Conservation (phyloP, 2,888 invertebrate species). For the Cataglyphis rosenhaueri region DNA sequence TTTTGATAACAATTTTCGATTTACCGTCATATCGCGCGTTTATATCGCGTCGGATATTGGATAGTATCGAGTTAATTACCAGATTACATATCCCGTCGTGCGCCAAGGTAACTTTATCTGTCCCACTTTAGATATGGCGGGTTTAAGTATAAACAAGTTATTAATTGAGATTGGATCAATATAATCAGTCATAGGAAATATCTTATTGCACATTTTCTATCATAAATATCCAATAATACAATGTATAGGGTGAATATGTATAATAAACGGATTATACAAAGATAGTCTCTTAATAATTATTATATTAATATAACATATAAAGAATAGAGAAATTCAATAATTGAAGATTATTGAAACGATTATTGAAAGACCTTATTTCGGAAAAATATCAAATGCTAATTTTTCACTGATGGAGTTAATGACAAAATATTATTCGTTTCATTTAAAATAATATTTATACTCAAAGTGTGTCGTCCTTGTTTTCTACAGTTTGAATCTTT, state of each 20-base stretch:
- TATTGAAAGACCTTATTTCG: constrained; percentile 72
- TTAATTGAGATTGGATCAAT: background rate
- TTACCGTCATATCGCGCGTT: constrained; percentile 15
- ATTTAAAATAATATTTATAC: background rate
- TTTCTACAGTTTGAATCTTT: constrained; percentile 68
- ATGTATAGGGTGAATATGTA: background rate
- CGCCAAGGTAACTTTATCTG: constrained; percentile 24
- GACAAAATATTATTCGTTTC: constrained; percentile 61
- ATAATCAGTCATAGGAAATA: background rate
- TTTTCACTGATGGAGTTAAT: constrained; percentile 67
- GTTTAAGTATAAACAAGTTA: background rate
- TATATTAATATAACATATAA: background rate
- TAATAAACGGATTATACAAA: background rate
- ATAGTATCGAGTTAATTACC: constrained; percentile 35
- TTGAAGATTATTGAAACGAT: constrained; percentile 69
- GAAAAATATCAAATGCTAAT: constrained; percentile 74
- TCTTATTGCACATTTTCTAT: background rate
- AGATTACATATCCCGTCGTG: constrained; percentile 20
- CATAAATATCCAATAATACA: background rate
- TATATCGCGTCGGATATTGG: constrained; percentile 14
- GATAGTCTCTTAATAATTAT: background rate
- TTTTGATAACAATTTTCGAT: constrained; percentile 45
- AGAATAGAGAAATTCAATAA: background rate
- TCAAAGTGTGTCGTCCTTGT: constrained; percentile 63
- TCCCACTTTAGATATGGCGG: background rate